Base-by-base conservation (phyloP, 1,140 invertebrate genomes). In the Camponotus vicinus region DNA sequence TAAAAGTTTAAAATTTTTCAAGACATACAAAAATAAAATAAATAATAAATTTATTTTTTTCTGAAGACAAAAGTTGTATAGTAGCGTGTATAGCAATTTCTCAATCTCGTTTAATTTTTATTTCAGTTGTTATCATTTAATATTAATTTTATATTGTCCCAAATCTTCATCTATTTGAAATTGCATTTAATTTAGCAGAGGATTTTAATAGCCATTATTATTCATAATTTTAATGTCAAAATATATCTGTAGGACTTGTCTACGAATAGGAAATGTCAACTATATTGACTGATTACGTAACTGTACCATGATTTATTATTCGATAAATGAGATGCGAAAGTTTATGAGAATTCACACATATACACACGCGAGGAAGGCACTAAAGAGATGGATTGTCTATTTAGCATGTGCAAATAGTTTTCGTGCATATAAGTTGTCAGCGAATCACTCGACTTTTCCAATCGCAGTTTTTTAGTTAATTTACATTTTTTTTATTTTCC, bases 231-330 rank as follows among this genome's bases (percentile, higher is more conserved):
- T 15, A 76, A 69, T 32, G 8, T 27, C 13, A 15, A 27, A 59
- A 63, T 59, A 37, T 32, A 71, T 42, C 18, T 34, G 61, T 75
- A 59, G 13, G 40, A 7, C 1, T 59, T 61, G n/a, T 18, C 13
- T 27, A 8, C 15, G 32, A 70, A 66, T 27, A 40, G 18, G 15
- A 67, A 11, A 40, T 27, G 11, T 63, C 55, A 49, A 45, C 21
- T 27, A 66, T 73, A 40, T 21, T 70, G 49, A 80, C 21, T 40
- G 37, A 40, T 40, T 3, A 27, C n/a, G 1, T 8, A 40, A 45
- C 2, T 18, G 52, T 52, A 37, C 40, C 8, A 55, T 64, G 63
- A 57, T 55, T 79, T 69, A 79, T 66, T 27, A 3, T 78, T 66
- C 64, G 42, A 21, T 69, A 69, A 69, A 6, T 27, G 1, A 32